Evolutionary conservation across 2,888 invertebrate species (phyloP).

Genomic region (Tetramorium bicarinatum): DNA sequence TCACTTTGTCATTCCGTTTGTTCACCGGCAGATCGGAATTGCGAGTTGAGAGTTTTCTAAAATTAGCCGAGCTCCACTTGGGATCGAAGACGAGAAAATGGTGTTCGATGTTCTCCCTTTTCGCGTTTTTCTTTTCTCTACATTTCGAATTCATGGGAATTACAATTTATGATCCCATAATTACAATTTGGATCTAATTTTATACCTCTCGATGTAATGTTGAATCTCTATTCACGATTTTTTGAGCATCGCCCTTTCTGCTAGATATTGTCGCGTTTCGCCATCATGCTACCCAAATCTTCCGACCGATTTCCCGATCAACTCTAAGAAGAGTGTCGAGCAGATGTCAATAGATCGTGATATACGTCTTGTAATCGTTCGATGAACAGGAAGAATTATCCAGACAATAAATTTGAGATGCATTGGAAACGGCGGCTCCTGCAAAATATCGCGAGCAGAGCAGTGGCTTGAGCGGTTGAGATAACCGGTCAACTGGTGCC

Average conservation of each 20-base stretch:
- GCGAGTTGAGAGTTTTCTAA: neutral
- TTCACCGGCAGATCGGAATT: neutral
- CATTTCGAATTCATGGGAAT: conserved; percentile 4
- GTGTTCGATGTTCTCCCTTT: neutral
- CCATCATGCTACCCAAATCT: neutral
- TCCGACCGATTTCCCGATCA: conserved; percentile 5
- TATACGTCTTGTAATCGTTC: neutral
- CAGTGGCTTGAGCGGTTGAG: conserved; percentile 29
- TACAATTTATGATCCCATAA: neutral
- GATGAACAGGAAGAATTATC: conserved; percentile 3
- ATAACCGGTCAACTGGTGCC: conserved; percentile 59
- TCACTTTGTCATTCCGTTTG: neutral
- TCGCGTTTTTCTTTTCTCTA: neutral
- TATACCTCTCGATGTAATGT: neutral
- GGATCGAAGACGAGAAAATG: neutral
- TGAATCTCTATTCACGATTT: neutral
- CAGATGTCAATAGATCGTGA: neutral
- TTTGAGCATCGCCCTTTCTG: neutral
- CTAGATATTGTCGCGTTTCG: neutral
- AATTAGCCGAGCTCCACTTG: neutral
- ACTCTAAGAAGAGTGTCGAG: conserved; percentile 13
- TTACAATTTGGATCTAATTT: neutral
- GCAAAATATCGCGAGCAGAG: conserved; percentile 38
- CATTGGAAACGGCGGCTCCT: conserved; percentile 33
- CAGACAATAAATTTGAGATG: conserved; percentile 35